phyloP scores from a whole-genome alignment of 2,888 invertebrate species.

The Lasioglossum marginatum region DNA sequence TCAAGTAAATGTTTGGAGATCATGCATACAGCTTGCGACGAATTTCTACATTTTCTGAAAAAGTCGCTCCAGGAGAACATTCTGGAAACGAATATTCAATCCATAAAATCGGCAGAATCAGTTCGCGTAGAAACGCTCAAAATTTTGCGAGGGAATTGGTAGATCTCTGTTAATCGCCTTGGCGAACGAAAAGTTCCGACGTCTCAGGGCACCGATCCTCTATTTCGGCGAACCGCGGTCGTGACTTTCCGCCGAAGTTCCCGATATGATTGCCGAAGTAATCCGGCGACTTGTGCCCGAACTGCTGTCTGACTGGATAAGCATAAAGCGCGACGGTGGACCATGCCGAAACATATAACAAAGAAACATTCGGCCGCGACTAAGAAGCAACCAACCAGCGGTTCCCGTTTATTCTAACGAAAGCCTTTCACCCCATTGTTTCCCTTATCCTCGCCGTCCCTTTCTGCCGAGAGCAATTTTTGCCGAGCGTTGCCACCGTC shows the following conservation, averaged over 20 bases:
- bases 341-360: slow-evolving; percentile 56
- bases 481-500: not conserved
- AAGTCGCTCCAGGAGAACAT: not conserved
- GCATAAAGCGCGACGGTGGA: slow-evolving; percentile 67
- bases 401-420: slow-evolving; percentile 40
- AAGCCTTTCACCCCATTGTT: slow-evolving; percentile 38
- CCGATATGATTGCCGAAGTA: slow-evolving; percentile 33
- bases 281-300: slow-evolving; percentile 66
- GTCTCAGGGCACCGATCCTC: not conserved
- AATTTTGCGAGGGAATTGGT: not conserved
- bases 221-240: not conserved
- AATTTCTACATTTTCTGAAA: not conserved
- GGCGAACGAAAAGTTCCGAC: not conserved
- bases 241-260: not conserved
- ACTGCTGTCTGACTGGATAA: slow-evolving; percentile 72
- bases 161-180: not conserved
- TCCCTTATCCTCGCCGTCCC: not conserved
- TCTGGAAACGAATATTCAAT: not conserved
- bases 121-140: not conserved
- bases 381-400: slow-evolving; percentile 17
- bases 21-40: not conserved
- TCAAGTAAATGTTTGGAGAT: too few relatives aligned
- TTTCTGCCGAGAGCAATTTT: not conserved
- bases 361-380: slow-evolving; percentile 77
- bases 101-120: too few relatives aligned